Base-by-base conservation (phyloP, 2,888 invertebrate species). In the Dinocampus coccinellae region DNA sequence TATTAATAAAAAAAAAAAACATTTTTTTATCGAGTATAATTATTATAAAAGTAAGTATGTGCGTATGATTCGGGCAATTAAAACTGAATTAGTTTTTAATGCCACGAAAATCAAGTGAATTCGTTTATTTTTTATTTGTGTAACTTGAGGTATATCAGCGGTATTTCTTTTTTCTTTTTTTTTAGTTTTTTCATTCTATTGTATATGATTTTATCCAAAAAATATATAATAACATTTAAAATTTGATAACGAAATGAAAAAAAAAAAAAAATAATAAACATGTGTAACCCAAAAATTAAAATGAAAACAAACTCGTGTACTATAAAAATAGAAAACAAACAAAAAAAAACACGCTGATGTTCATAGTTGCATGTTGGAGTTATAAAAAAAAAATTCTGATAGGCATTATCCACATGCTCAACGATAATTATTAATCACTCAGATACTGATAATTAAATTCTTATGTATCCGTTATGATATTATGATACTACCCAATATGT, bases 11-110 rank as follows among this genome's bases (percentile, higher is more conserved):
- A 77, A 72, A 78, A 72, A 74, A 74, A 69, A 60, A 69, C 7
- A 60, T 70, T 75, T 79, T 79, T 75, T n/a, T n/a, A n/a, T n/a
- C n/a, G 74, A 80, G 75, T 79, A 80, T 77, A 70, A 71, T 79
- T 76, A 74, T 78, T 75, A 78, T 79, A 81, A 81, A 82, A 81
- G 70, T 80, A 80, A 73, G 79, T 75, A 74, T 73, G 75, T 77
- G 73, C 73, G 72, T 7, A 29, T 29, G 76, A 73, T 78, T 77
- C 70, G 73, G 65, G 69, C 64, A 63, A 70, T 74, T 75, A 69
- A 73, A 77, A 39, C 39, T 39, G 72, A 75, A 73, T 66, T 66
- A 16, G 61, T 47, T 47, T 57, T 62, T 58, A 74, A 72, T 70
- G 70, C 55, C 57, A 72, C 26, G 57, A 73, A 69, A 76, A 78